Conservation (phyloP, 2,113 vertebrate genomes). For the Geothlypis trichas region DNA sequence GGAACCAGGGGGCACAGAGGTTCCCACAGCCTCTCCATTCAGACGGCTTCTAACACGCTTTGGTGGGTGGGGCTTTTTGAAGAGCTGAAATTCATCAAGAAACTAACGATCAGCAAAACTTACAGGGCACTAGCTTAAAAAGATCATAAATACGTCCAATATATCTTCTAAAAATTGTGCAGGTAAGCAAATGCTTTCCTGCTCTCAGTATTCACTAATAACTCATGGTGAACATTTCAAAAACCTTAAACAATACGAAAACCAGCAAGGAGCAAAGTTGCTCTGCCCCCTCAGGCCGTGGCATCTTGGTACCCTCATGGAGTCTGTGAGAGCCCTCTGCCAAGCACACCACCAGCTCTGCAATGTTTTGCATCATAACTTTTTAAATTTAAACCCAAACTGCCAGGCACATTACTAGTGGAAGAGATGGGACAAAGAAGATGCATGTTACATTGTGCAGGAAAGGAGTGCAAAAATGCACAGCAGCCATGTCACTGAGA, state of each 20-base stretch:
- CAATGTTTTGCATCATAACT: background rate
- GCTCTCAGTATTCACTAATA: background rate
- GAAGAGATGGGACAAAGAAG: background rate
- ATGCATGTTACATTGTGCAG: background rate
- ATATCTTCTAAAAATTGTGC: background rate
- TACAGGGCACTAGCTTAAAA: background rate
- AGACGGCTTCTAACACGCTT: constrained; percentile 89
- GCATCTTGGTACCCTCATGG: rapidly evolving
- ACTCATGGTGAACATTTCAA: background rate
- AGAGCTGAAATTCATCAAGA: constrained; percentile 79
- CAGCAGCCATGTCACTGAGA: background rate
- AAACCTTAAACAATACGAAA: background rate
- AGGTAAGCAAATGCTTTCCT: background rate
- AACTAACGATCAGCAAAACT: background rate
- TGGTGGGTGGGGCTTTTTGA: constrained; percentile 98
- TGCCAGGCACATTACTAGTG: background rate
- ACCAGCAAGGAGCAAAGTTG: background rate
- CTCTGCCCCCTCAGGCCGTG: background rate
- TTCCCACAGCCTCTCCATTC: constrained; percentile 83
- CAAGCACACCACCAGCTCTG: background rate
- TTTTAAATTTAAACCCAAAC: background rate
- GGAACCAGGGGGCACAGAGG: constrained; percentile 78
- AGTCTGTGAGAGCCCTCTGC: background rate
- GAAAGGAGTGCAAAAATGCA: background rate
- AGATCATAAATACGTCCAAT: rapidly evolving